Base-by-base conservation (phyloP, 2,113 vertebrate genomes). In the Peucedramus taeniatus region DNA sequence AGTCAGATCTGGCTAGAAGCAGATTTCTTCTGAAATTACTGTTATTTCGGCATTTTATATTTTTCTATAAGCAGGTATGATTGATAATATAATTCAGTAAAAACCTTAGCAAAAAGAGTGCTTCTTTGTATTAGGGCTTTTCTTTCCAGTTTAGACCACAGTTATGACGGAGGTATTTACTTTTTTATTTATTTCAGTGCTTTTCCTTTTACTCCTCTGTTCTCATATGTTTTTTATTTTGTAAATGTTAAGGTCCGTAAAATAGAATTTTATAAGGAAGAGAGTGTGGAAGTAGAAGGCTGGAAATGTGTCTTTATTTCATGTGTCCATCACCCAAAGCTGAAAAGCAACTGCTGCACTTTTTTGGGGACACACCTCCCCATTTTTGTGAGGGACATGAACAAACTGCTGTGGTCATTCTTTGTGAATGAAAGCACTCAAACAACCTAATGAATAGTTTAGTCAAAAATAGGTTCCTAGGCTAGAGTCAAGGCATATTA, bases 71-170 rank as follows among this genome's bases (percentile, higher is more conserved):
- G 87, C 51, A 95, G 39, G 79, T 97, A 65, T 59, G 91, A 71
- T 87, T 91, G 83, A 61, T 87, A 85, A 84, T 89, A 93, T 85
- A 71, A 93, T 59, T 96, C 87, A 93, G 60, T 81, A 93, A 87
- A 93, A 96, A 87, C 47, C 94, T 97, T 97, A 96, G 90, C 35
- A 94, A 95, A 95, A 97, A 88, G 59, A 92, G 6, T 50, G 49
- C 50, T 90, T 89, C 68, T 80, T 90, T 89, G 49, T 97, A 97
- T 97, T 95, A 97, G 39, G 21, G 59, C n/a, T 68, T 87, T 94
- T 84, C 70, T 71, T 74, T 87, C 65, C 63, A 92, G 61, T 93
- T 96, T 75, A 56, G 64, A 76, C 66, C 64, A 95, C 40, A 83
- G 23, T 50, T 93, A 72, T 84, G 70, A 71, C 5, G 45, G 40